A percentile compares a stretch with the other conserved stretches of the same genome.
Conservation (phyloP, 1,140 invertebrate species). For the Teleopsis dalmanni region DNA sequence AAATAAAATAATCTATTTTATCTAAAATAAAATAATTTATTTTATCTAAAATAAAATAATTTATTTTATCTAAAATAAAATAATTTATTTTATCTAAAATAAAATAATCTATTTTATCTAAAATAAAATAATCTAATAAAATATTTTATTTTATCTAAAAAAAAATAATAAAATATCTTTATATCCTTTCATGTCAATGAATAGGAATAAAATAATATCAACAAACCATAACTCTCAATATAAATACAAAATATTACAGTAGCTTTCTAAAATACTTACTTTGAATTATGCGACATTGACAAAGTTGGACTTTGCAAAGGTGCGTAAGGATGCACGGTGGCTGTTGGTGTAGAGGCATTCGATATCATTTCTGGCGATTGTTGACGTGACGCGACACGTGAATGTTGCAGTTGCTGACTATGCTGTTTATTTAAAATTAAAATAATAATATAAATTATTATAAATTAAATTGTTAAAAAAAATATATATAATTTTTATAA, state of each 20-base stretch:
- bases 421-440: slow-evolving; percentile 39
- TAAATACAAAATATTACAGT: neutral
- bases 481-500: neutral
- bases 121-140: no score
- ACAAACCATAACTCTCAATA: neutral
- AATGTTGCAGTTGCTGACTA: slow-evolving; percentile 32
- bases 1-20: no score
- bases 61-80: no score
- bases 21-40: no score
- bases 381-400: slow-evolving; percentile 28
- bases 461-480: neutral
- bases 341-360: slow-evolving; percentile 80
- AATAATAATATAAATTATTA: neutral
- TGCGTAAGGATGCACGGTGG: slow-evolving; percentile 69
- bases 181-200: no score
- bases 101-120: no score
- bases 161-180: no score
- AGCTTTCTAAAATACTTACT: slow-evolving; percentile 27
- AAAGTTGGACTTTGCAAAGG: slow-evolving; percentile 65
- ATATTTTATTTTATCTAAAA: no score
- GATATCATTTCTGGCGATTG: slow-evolving; percentile 72
- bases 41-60: no score
- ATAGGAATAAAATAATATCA: no score
- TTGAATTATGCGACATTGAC: slow-evolving; percentile 51
- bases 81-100: no score